Evolutionary conservation across 2,888 invertebrate genomes (phyloP), one percentile per base, ranked within the genome.

Genomic region (Pasiphila rectangulata): DNA sequence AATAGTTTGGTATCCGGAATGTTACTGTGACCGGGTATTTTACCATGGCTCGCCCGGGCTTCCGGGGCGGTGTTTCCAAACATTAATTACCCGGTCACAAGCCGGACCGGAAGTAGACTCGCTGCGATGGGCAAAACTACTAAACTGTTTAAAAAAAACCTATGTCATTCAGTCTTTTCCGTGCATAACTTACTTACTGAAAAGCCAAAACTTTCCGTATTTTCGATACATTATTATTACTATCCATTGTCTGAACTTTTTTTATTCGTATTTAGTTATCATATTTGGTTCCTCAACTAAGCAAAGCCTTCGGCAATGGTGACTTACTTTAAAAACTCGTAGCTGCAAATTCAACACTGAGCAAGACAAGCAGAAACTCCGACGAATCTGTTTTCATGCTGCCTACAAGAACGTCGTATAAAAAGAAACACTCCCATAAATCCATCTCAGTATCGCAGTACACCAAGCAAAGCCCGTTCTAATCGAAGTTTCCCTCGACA

Each of bases 1-100:
- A 40, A 48, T 57, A 57, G 41, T 52, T 48, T 46, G 37, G 42
- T 50, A 48, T 51, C 54, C 52, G 48, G 60, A 59, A 64, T 68
- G 69, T 69, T 61, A 64, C 64, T 61, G 69, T 69, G 66, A 64
- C 65, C 64, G 62, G 65, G 32, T n/a, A 9, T 32, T 32, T 32
- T 32, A 32, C 16, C 32, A 16, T 32, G 9, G 59, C 65, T 68
- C 66, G 67, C 63, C 63, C 67, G 69, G 72, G 63, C 63, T 67
- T 70, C 67, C 69, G 64, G 64, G 67, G 64, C 67, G 62, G 65
- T 74, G 70, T 77, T 79, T 67, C 63, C 65, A 67, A 69, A 73
- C 72, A 79, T 81, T 79, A 78, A 81, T 82, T 80, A 80, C 67
- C 73, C 67, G 61, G 66, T 66, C 71, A 73, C 71, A 73, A 71